A percentile compares a stretch with the other conserved stretches of the same genome.
Evolutionary conservation across 2,797 vertebrate species (phyloP).

Genomic region (Bovichtus diacanthus): DNA sequence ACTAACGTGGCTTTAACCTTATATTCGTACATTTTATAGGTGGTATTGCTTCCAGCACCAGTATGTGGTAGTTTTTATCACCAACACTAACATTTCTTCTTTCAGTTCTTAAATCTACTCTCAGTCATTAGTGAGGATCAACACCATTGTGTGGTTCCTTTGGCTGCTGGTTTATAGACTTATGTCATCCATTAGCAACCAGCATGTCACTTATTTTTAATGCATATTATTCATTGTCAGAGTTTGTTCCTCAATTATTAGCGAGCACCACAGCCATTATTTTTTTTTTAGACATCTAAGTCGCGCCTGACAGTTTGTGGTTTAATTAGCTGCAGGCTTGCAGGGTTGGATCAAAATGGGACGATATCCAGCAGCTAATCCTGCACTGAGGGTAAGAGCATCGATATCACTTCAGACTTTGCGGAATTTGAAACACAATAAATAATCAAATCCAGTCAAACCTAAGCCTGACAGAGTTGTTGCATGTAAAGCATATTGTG

Average conservation of each 20-base stretch:
- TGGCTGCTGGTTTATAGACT: conserved; percentile 22
- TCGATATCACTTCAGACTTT: conserved; percentile 37
- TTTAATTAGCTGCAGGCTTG: conserved; percentile 48
- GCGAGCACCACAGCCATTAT: conserved; percentile 35
- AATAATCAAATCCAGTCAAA: too few relatives aligned
- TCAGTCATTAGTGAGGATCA: conserved; percentile 11
- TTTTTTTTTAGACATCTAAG: conserved; percentile 47
- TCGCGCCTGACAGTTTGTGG: conserved; percentile 44
- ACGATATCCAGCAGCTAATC: conserved; percentile 46
- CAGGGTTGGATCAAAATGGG: conserved; percentile 52
- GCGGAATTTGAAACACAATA: too few relatives aligned
- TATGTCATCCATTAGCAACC: conserved; percentile 55
- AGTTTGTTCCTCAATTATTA: conserved; percentile 51
- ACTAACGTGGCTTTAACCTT: not conserved
- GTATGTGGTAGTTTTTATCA: not conserved
- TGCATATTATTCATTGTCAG: conserved; percentile 45
- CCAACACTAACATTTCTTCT: not conserved
- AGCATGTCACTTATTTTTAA: conserved; percentile 49
- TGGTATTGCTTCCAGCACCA: not conserved
- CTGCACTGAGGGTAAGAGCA: not conserved
- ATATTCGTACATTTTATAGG: not conserved
- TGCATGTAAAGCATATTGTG: not conserved
- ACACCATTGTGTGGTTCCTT: conserved; percentile 38
- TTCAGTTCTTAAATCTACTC: conserved; percentile 1
- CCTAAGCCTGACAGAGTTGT: not conserved